phyloP scores from a whole-genome alignment of 2,113 vertebrate species.

The Cephalophus harveyi region DNA sequence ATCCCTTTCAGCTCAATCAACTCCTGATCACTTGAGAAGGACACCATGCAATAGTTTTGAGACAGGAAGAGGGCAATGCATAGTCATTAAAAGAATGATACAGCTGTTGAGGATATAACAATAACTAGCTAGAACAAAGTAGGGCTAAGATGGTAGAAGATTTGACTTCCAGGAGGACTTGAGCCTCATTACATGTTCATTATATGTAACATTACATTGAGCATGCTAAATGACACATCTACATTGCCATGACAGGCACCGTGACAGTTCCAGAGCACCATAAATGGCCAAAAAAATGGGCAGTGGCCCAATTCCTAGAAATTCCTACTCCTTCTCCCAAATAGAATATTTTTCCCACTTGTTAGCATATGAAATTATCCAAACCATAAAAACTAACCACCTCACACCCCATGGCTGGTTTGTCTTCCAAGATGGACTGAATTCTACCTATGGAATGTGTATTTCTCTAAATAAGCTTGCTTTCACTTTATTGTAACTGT shows the following conservation, averaged over 20 bases:
- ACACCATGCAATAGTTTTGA: background rate
- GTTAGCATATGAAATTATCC: background rate
- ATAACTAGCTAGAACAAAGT: background rate
- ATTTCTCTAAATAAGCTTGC: background rate
- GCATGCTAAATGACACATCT: background rate
- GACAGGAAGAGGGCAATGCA: background rate
- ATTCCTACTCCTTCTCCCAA: background rate
- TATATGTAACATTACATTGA: background rate
- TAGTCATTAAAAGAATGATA: background rate
- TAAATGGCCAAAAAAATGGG: background rate
- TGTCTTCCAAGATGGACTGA: background rate
- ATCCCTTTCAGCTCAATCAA: background rate
- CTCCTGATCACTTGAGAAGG: background rate
- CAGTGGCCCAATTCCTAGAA: background rate
- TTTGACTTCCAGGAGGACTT: background rate
- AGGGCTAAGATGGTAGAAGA: background rate
- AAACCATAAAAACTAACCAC: background rate
- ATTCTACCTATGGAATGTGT: background rate
- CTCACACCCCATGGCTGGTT: background rate
- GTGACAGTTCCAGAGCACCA: background rate
- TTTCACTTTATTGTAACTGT: background rate
- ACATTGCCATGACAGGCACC: background rate
- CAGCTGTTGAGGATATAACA: background rate
- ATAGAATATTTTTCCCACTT: background rate
- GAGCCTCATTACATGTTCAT: background rate